Conservation (phyloP, 2,888 invertebrate genomes). For the Orthosia cruda region DNA sequence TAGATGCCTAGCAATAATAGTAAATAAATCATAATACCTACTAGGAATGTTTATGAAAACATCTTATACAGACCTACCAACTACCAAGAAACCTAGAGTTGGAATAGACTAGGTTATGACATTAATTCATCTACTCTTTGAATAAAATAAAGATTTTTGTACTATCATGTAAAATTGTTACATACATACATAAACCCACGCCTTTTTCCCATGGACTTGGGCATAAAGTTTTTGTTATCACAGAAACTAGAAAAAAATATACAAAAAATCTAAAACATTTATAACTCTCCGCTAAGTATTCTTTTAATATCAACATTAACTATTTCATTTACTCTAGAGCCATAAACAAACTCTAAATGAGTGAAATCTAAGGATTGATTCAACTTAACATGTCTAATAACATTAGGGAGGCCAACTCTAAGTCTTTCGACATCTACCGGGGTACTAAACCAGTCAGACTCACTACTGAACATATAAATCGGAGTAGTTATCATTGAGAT, state of each 20-base stretch:
- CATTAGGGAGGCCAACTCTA: conserved; percentile 75
- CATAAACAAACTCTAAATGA: conserved; percentile 87
- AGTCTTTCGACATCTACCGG: conserved; percentile 77
- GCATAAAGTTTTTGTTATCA: conserved; percentile 3
- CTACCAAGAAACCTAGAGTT: not conserved
- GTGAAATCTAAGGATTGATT: conserved; percentile 82
- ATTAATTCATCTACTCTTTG: not conserved
- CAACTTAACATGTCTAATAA: conserved; percentile 75
- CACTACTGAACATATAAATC: conserved; percentile 81
- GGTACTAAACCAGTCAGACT: conserved; percentile 84
- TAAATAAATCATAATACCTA: conserved; percentile 2
- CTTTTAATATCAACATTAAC: conserved; percentile 80
- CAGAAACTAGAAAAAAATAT: not conserved
- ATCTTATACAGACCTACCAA: not conserved
- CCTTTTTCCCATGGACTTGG: not conserved
- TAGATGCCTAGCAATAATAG: conserved; percentile 6
- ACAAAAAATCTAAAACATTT: not conserved
- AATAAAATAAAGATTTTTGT: not conserved
- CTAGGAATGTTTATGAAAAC: not conserved
- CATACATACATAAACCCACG: not conserved
- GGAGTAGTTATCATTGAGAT: conserved; percentile 80
- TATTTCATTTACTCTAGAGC: conserved; percentile 78
- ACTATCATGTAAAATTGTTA: not conserved
- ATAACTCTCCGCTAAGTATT: conserved; percentile 67
- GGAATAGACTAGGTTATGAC: not conserved